These are phyloP conservation scores for Burhinus oedicnemus DNA, from an alignment of 2,113 vertebrate genomes.

Conservation along the genomic window DNA sequence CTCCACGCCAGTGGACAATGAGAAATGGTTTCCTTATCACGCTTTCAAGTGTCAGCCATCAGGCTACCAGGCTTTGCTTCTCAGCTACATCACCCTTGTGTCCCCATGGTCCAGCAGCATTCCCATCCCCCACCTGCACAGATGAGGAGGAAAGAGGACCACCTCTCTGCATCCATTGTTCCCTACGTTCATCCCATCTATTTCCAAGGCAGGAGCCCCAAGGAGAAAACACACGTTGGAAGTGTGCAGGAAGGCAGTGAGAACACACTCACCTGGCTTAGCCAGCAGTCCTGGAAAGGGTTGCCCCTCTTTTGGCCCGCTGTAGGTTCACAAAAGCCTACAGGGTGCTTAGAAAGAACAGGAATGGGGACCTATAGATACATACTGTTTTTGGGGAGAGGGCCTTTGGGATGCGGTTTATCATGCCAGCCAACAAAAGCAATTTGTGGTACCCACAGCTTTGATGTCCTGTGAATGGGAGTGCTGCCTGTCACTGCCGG, in stretches of 20 bases:
- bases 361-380: not conserved
- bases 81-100: not conserved
- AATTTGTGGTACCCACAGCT: not conserved
- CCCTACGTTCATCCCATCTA: not conserved
- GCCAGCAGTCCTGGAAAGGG: not conserved
- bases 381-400: not conserved
- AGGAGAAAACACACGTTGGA: accelerated
- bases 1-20: not conserved
- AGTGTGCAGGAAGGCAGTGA: not conserved
- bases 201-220: not conserved
- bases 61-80: not conserved
- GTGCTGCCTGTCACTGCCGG: not conserved
- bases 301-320: not conserved
- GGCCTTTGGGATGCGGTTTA: not conserved
- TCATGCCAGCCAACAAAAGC: not conserved
- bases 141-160: not conserved
- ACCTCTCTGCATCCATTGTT: not conserved
- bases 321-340: not conserved
- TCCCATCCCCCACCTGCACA: not conserved
- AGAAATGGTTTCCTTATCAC: not conserved
- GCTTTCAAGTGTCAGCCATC: not conserved
- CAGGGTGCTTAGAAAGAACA: not conserved
- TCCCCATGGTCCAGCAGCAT: not conserved
- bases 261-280: accelerated
- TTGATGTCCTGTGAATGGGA: not conserved